These are phyloP conservation scores for Danio choprae DNA, from an alignment of 2,797 vertebrate genomes.

Conservation along the genomic window DNA sequence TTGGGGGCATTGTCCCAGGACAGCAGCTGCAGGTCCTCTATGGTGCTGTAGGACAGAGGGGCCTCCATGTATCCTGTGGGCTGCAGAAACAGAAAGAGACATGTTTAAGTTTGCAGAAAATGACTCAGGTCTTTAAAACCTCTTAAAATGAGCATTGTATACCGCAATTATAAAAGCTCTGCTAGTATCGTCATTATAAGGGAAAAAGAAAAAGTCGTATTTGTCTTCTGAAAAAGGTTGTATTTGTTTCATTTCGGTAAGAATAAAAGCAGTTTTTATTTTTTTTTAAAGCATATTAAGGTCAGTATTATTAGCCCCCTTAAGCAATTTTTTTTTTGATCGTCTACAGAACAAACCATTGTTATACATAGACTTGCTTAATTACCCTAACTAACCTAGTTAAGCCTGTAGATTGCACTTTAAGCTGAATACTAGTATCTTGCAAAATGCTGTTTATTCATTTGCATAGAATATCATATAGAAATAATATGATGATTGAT, in stretches of 20 bases:
- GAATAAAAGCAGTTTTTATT: no score
- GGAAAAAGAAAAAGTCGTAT: no score
- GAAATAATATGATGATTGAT: neutral
- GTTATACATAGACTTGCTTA: no score
- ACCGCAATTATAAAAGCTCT: neutral
- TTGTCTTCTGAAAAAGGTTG: no score
- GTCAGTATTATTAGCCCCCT: no score
- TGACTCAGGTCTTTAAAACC: neutral
- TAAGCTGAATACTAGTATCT: no score
- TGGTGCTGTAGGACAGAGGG: constrained; percentile 94
- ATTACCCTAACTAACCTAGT: no score
- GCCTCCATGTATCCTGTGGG: constrained; percentile 99
- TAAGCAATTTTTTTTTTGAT: no score
- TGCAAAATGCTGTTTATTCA: neutral
- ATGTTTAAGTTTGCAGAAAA: constrained; percentile 3
- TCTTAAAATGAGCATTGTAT: neutral
- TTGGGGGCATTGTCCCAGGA: constrained; percentile 99
- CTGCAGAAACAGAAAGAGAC: constrained; percentile 72
- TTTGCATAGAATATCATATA: neutral
- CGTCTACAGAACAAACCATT: no score
- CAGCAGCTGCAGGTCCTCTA: constrained; percentile 96
- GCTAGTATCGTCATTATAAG: neutral
- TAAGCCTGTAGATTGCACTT: no score
- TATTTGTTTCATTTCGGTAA: no score
- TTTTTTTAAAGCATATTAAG: no score